phyloP scores from a whole-genome alignment of 2,797 vertebrate genomes.

The Poeciliopsis gracilis region DNA sequence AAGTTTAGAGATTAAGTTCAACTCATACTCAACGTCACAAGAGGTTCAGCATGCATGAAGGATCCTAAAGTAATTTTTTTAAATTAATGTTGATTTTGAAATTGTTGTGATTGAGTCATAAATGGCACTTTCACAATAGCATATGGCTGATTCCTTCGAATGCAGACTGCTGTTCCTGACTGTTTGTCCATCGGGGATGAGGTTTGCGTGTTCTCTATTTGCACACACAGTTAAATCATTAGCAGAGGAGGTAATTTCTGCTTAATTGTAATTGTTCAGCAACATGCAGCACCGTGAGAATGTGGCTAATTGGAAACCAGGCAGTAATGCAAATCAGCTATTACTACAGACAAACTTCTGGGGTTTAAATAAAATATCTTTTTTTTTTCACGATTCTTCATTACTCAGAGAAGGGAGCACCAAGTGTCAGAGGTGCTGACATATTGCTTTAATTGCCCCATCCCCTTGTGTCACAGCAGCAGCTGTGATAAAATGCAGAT shows the following conservation, averaged over 20 bases:
- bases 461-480: slow-evolving; percentile 29
- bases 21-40: neutral
- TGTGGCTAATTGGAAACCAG: slow-evolving; percentile 32
- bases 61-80: neutral
- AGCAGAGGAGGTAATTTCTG: slow-evolving; percentile 24
- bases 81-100: neutral
- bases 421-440: slow-evolving; percentile 47
- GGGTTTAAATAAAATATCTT: neutral
- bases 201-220: slow-evolving; percentile 3
- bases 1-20: neutral
- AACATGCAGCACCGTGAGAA: slow-evolving; percentile 26
- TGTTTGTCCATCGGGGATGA: slow-evolving; percentile 1
- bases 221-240: slow-evolving; percentile 24
- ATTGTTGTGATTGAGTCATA: neutral
- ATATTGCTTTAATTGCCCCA: slow-evolving; percentile 44
- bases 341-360: slow-evolving; percentile 26
- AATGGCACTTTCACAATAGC: neutral
- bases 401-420: slow-evolving; percentile 6
- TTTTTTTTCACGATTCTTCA: slow-evolving; percentile 16
- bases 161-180: neutral
- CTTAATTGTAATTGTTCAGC: slow-evolving; percentile 40
- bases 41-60: neutral
- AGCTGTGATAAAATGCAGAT: slow-evolving; percentile 41
- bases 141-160: neutral
- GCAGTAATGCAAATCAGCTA: slow-evolving; percentile 35